phyloP scores from a whole-genome alignment of 1,140 invertebrate species.

The Calephelis nemesis region DNA sequence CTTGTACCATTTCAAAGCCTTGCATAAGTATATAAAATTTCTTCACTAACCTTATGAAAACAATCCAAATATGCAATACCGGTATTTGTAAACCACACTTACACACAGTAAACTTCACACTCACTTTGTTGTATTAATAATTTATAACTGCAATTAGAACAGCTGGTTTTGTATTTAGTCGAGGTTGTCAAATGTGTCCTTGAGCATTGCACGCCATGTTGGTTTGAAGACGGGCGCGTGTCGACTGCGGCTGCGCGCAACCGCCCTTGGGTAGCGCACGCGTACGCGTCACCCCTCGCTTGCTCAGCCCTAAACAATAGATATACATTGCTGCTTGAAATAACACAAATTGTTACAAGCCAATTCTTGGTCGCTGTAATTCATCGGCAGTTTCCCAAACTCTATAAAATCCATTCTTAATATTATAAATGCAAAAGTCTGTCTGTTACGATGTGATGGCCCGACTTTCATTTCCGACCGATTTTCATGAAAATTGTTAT shows the following conservation, averaged over 20 bases:
- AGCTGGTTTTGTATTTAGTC: slow-evolving; percentile 53
- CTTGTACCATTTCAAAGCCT: slow-evolving; percentile 9
- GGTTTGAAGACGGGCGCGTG: slow-evolving; percentile 67
- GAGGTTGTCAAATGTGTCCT: slow-evolving; percentile 64
- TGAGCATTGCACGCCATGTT: slow-evolving; percentile 68
- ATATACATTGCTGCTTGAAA: slow-evolving; percentile 7
- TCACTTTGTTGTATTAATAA: slow-evolving; percentile 35
- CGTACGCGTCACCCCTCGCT: slow-evolving; percentile 53
- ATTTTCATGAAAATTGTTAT: no score
- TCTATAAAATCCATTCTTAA: no score
- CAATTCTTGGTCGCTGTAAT: no score
- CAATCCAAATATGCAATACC: slow-evolving; percentile 42
- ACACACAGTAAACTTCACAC: slow-evolving; percentile 44
- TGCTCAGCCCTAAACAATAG: slow-evolving; percentile 27
- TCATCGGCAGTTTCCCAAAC: no score
- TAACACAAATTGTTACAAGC: no score
- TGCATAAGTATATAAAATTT: slow-evolving; percentile 32
- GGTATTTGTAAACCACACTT: slow-evolving; percentile 60
- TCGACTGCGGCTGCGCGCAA: slow-evolving; percentile 67
- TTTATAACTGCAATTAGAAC: slow-evolving; percentile 39
- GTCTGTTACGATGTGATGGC: no score
- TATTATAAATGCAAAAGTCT: no score
- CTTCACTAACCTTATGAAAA: slow-evolving; percentile 62
- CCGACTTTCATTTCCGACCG: no score
- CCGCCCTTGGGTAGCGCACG: slow-evolving; percentile 60